Evolutionary conservation across 2,113 vertebrate species (phyloP), one percentile per base, ranked within the genome.

Genomic region (Chamaetylas fuelleborni): DNA sequence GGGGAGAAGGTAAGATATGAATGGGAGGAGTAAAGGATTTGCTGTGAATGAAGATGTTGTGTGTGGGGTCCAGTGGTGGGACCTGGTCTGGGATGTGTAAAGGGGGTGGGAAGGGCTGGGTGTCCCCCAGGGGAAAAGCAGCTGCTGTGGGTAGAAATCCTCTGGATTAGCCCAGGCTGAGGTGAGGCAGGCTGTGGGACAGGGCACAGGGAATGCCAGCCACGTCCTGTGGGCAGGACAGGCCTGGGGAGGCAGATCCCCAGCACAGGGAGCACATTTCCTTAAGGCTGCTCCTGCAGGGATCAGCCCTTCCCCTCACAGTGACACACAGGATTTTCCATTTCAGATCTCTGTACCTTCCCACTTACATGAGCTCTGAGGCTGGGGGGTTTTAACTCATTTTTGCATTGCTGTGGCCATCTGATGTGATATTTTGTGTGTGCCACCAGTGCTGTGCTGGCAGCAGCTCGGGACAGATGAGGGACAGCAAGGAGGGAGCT

Each of bases 261-360:
- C 1, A 9, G 62, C 28, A 5, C 67, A 5, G 50, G 1, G 1
- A 67, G 74, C 6, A 0, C 0, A 0, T 8, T 34, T 29, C 62
- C 58, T 28, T 3, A 0, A 6, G 8, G 28, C 12, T 53, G 60
- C 31, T 73, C 54, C 60, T 9, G 51, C 1, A 0, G 24, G 2
- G 23, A 4, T 19, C 34, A 0, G 34, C 38, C 78, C 77, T 65
- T 86, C 42, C 84, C 47, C 3, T 10, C 0, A 0, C 12, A 70
- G 56, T 24, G 24, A 6, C 1, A 2, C 0, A 56, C 42, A 45
- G 91, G 47, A 4, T 24, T 85, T 31, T 29, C 82, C 62, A 6
- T n/a, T 12, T 0, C 88, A 42, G 38, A 12, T 17, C 43, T 54
- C 81, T 2, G 1, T 1, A 1, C 17, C 70, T 76, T 58, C 77